Base-by-base conservation (phyloP, 2,113 vertebrate species). In the Phoenicopterus ruber region DNA sequence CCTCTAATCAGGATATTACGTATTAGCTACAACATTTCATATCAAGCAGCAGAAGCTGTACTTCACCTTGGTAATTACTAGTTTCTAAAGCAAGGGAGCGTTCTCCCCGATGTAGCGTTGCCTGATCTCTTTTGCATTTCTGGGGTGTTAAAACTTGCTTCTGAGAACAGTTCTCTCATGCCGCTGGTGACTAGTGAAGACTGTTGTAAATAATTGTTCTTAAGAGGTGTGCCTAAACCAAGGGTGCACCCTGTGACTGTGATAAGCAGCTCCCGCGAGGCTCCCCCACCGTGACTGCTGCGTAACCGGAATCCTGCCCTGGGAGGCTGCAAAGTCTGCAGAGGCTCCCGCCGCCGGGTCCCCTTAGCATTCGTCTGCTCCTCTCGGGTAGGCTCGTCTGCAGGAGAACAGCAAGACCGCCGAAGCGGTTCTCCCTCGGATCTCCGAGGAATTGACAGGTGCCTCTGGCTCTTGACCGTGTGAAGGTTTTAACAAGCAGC, bases 401-500 rank as follows among this genome's bases (percentile, higher is more conserved):
- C 20, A 6, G 70, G 8, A 67, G n/a, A 22, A 5, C 49, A 49
- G 47, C 38, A 6, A 0, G 0, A 4, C 46, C 2, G 7, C 50
- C 31, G 32, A 28, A 50, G 55, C 3, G 0, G 40, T 10, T 55
- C 29, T 61, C 36, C 29, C 63, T 57, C 2, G 1, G 9, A 7
- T 54, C 66, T 47, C 70, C 0, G 1, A 40, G 79, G 50, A n/a
- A 15, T 1, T 50, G 47, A 10, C 2, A 2, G 36, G 36, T 16
- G 4, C 17, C 10, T 28, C 32, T 34, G 73, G 38, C 16, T 69
- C 38, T n/a, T 55, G 82, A 5, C 52, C 0, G 0, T 0, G 0
- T 28, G 20, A 24, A 47, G 61, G 19, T 25, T 62, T 69, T 72
- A 25, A 73, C 14, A 32, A 71, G 61, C 65, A 57, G 36, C 47